Evolutionary conservation across 2,113 vertebrate genomes (phyloP).

Genomic region (Budorcas taxicolor): DNA sequence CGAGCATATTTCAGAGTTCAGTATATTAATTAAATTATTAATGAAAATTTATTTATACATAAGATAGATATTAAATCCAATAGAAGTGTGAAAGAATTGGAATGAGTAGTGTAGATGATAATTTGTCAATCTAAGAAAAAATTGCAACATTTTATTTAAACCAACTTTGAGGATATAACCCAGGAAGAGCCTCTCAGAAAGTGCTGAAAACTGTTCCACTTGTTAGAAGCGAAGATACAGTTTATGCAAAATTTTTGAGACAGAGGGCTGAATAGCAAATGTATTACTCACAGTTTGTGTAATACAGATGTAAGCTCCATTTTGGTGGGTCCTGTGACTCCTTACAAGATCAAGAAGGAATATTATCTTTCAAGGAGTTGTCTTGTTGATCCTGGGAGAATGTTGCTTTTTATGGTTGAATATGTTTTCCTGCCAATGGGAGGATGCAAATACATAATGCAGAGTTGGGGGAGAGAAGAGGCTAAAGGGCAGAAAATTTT

Average conservation of each 20-base stretch:
- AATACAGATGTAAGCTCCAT: background rate
- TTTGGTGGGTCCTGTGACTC: background rate
- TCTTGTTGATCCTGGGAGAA: background rate
- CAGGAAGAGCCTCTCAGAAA: background rate
- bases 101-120: background rate
- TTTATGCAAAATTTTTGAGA: background rate
- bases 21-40: background rate
- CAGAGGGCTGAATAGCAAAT: background rate
- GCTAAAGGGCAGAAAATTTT: background rate
- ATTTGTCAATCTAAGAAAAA: background rate
- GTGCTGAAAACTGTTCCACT: background rate
- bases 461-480: background rate
- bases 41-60: background rate
- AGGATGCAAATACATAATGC: background rate
- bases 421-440: background rate
- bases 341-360: background rate
- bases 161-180: background rate
- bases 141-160: background rate
- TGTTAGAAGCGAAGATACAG: background rate
- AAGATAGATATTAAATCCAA: background rate
- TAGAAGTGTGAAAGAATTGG: background rate
- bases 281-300: background rate
- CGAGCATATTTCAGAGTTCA: background rate
- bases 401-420: background rate
- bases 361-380: background rate